A percentile compares a stretch with the other conserved stretches of the same genome.
phyloP scores from a whole-genome alignment of 2,888 invertebrate species.

The Ariolimax columbianus region DNA sequence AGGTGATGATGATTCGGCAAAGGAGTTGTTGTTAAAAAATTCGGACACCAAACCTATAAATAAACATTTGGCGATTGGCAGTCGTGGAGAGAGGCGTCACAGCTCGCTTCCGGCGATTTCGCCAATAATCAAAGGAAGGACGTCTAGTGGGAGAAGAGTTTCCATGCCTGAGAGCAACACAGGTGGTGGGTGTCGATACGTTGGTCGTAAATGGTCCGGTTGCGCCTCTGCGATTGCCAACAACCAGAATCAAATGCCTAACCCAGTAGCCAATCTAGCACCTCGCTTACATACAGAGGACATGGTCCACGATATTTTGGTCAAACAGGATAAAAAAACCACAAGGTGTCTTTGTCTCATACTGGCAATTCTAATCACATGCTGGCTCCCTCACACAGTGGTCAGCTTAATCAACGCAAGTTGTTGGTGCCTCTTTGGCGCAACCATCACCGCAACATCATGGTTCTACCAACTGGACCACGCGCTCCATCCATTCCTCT shows the following conservation, averaged over 20 bases:
- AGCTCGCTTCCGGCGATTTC: conserved; percentile 46
- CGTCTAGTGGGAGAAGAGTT: conserved; percentile 48
- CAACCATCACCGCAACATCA: conserved; percentile 57
- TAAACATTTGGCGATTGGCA: conserved; percentile 44
- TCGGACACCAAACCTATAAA: conserved; percentile 39
- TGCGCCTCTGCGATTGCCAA: conserved; percentile 34
- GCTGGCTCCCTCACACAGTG: conserved; percentile 68
- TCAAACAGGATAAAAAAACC: conserved; percentile 71
- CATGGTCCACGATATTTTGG: conserved; percentile 66
- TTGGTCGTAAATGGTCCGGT: conserved; percentile 55
- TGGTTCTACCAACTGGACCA: conserved; percentile 67
- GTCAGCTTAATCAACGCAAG: conserved; percentile 61
- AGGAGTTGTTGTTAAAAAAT: conserved; percentile 45
- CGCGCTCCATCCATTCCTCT: conserved; percentile 69
- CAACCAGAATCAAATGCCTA: conserved; percentile 37
- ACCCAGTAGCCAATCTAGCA: conserved; percentile 39
- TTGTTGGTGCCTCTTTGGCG: conserved; percentile 58
- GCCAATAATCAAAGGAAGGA: conserved; percentile 47
- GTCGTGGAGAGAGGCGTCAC: conserved; percentile 43
- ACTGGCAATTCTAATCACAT: conserved; percentile 66
- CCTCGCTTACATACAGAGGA: conserved; percentile 59
- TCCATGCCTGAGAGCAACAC: conserved; percentile 50
- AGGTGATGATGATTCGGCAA: conserved; percentile 40
- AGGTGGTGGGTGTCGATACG: conserved; percentile 49
- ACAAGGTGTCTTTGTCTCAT: conserved; percentile 66